Conservation (phyloP, 2,113 vertebrate species). For the Prunella fulvescens region DNA sequence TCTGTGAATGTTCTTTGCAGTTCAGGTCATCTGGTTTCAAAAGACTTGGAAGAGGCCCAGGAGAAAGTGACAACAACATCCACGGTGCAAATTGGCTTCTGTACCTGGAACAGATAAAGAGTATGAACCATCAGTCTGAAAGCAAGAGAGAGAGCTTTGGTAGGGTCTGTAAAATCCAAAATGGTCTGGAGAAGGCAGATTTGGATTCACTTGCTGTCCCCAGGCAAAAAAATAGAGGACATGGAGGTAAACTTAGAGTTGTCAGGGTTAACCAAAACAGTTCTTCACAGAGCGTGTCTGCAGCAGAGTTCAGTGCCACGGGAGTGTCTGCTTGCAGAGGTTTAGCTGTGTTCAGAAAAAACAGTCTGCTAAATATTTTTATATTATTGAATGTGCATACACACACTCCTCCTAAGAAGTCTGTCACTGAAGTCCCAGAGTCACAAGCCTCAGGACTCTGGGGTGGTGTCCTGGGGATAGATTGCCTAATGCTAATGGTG, state of each 20-base stretch:
- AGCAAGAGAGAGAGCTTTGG: neutral
- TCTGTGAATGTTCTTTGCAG: neutral
- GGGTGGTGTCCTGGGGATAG: neutral
- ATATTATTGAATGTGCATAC: neutral
- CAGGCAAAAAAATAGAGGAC: neutral
- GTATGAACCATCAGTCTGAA: neutral
- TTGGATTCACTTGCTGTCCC: neutral
- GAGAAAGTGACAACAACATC: neutral
- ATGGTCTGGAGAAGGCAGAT: neutral
- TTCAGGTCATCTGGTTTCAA: neutral
- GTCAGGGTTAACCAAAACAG: neutral
- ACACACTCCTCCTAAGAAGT: neutral
- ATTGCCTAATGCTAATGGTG: neutral
- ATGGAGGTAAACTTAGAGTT: neutral
- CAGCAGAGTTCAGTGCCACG: neutral
- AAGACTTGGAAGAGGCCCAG: neutral
- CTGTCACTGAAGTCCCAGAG: neutral
- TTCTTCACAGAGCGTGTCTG: rapidly evolving
- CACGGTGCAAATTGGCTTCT: neutral
- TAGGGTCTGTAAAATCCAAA: neutral
- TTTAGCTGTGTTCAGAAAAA: neutral
- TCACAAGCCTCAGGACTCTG: neutral
- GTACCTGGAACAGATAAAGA: neutral
- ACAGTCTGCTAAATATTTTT: neutral
- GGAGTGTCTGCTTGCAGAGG: neutral